Evolutionary conservation across 1,140 invertebrate species (phyloP).

Genomic region (Drosophila murphyi): DNA sequence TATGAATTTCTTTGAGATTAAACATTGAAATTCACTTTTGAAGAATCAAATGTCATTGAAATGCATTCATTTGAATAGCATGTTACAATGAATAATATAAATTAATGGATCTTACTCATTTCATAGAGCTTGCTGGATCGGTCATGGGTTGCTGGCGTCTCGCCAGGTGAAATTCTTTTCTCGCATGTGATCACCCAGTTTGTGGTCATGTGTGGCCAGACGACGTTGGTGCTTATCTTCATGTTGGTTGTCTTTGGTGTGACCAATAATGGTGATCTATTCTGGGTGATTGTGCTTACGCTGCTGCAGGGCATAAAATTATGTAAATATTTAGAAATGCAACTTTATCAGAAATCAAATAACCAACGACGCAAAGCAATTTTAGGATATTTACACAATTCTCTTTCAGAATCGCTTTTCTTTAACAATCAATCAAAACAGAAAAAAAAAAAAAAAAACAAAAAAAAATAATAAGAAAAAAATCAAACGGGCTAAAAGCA

Average conservation of each 20-base stretch:
- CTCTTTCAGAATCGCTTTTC: conserved; percentile 41
- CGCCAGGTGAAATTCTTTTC: conserved; percentile 94
- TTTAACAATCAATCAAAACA: conserved; percentile 11
- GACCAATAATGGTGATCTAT: conserved; percentile 93
- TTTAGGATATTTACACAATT: conserved; percentile 48
- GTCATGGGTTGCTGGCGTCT: conserved; percentile 95
- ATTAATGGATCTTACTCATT: not conserved
- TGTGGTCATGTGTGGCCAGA: conserved; percentile 95
- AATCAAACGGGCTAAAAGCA: conserved; percentile 57
- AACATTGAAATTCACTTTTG: no score
- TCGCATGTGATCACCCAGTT: conserved; percentile 97
- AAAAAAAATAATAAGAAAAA: not conserved
- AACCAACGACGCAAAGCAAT: conserved; percentile 25
- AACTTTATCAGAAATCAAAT: conserved; percentile 45
- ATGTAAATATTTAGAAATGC: conserved; percentile 67
- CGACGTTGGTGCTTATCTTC: conserved; percentile 93
- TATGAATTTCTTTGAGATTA: no score
- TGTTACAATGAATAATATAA: no score
- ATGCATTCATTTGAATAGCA: no score
- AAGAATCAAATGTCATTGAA: no score
- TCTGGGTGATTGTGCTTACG: conserved; percentile 93
- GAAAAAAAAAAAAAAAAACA: not conserved
- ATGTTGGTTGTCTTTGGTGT: conserved; percentile 96
- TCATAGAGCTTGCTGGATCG: conserved; percentile 92
- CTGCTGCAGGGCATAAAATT: conserved; percentile 90